Evolutionary conservation across 1,140 invertebrate species (phyloP), one percentile per base, ranked within the genome.

Genomic region (Globodera ellingtonae): DNA sequence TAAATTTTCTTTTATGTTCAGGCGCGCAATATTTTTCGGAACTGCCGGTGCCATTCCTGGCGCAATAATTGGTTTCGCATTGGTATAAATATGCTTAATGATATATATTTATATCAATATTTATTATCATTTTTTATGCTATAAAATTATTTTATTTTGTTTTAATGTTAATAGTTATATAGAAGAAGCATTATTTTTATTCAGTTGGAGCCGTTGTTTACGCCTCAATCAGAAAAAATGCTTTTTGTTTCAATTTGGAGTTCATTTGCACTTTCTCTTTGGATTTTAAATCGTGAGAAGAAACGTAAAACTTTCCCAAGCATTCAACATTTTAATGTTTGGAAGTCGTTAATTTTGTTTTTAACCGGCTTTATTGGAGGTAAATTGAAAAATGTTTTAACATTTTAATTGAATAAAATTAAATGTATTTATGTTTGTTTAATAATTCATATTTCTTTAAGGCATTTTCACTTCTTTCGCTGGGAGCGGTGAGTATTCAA

Each of bases 401-500:
- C 10, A 74, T 74, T 74, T 59, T 74, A 73, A 35, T 72, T 35
- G 44, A 72, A 9, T 21, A 21, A 15, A 56, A 76, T 66, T 82
- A 66, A 50, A 75, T 46, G 7, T 48, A 46, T 7, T 44, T 65
- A 8, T n/a, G 76, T 52, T 3, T 9, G 10, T 52, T 52, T 9
- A 52, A 52, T 52, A 52, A 13, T 52, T 52, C 18, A 56, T 71
- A 82, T 79, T 13, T 56, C 44, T 84, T 82, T 65, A 75, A 86
- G 85, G 86, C 52, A 74, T 89, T 48, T 89, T 89, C 66, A 88
- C 82, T 52, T 85, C 86, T 2, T 87, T 88, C 66, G 85, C 86
- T 62, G 86, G 86, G 62, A 83, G 82, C 52, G 86, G 86, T 70
- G 35, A 47, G 1, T 13, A 10, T 70, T 47, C 10, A 70, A 59